Evolutionary conservation across 2,888 invertebrate species (phyloP).

Genomic region (Sepiola atlantica): DNA sequence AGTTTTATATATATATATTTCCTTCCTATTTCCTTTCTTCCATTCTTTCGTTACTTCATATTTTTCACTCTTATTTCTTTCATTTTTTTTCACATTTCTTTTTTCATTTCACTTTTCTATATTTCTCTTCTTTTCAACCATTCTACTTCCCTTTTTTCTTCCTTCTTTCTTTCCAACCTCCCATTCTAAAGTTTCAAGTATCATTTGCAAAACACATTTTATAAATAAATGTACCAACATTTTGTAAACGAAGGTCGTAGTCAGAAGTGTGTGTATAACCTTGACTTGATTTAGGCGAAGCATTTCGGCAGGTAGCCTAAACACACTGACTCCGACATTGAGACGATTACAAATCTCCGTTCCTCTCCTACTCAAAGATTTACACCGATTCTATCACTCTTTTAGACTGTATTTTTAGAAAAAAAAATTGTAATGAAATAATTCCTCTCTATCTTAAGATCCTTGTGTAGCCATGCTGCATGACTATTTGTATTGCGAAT

Average conservation of each 20-base stretch:
- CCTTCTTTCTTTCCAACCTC: background rate
- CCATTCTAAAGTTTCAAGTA: background rate
- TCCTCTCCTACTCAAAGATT: background rate
- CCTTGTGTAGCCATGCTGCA: background rate
- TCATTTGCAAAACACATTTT: background rate
- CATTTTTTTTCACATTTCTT: background rate
- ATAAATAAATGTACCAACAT: background rate
- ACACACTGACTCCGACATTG: background rate
- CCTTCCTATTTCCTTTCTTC: background rate
- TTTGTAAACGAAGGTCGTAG: background rate
- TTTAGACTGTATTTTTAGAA: background rate
- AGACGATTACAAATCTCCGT: background rate
- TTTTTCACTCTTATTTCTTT: background rate
- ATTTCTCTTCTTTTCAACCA: background rate
- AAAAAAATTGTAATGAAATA: background rate
- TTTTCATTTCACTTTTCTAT: background rate
- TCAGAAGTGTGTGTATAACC: background rate
- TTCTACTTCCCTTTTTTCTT: background rate
- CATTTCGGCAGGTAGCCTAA: background rate
- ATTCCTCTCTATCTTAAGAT: background rate
- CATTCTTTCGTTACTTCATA: background rate
- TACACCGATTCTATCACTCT: background rate
- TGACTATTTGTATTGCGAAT: too few species aligned
- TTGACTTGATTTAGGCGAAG: background rate
- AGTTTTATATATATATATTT: too few species aligned